Evolutionary conservation across 2,113 vertebrate species (phyloP).

Genomic region (Ochotona curzoniae): DNA sequence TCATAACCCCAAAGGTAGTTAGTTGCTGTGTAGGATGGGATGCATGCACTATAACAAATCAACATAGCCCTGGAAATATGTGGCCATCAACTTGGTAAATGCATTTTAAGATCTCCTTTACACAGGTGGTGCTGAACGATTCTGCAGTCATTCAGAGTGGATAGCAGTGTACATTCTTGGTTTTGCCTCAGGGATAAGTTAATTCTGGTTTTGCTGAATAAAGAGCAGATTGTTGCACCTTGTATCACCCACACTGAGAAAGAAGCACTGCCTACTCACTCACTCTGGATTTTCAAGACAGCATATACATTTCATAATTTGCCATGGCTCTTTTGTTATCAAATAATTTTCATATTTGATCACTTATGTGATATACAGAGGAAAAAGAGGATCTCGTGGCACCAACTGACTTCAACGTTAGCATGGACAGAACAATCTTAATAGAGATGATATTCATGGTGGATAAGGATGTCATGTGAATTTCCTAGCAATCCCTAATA

Average conservation of each 20-base stretch:
- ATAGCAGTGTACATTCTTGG: neutral
- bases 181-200: neutral
- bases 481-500: neutral
- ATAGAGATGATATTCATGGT: neutral
- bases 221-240: neutral
- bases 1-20: neutral
- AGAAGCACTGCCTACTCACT: neutral
- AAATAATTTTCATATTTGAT: neutral
- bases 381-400: neutral
- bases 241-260: neutral
- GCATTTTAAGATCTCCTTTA: neutral
- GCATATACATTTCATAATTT: neutral
- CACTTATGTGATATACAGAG: neutral
- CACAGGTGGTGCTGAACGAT: neutral
- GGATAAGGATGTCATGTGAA: neutral
- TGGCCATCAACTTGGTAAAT: neutral
- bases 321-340: neutral
- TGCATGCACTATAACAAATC: neutral
- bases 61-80: neutral
- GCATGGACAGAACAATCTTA: neutral
- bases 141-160: neutral
- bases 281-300: neutral
- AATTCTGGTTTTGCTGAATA: neutral
- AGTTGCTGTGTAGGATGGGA: neutral
- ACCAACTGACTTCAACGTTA: neutral